Percentiles rank a stretch among this genome's conserved stretches.
Evolutionary conservation across 2,888 invertebrate genomes (phyloP).

Genomic region (Nomada fabriciana): DNA sequence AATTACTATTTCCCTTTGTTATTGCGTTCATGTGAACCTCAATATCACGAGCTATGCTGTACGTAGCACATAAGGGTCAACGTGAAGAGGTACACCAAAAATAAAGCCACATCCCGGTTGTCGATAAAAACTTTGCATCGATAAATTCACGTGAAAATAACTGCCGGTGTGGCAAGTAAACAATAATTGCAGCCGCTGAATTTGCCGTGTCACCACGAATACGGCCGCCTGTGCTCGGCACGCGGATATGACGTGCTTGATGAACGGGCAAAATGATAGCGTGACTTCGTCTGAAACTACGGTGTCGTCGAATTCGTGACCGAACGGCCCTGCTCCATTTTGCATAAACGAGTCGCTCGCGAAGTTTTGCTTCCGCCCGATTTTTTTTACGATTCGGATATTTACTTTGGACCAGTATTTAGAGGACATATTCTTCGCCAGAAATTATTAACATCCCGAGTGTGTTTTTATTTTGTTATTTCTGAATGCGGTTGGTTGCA

Average conservation of each 20-base stretch:
- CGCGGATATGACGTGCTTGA: conserved; percentile 38
- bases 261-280: conserved; percentile 61
- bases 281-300: conserved; percentile 42
- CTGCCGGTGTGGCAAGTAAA: conserved; percentile 36
- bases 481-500: no score
- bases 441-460: no score
- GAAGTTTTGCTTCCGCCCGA: conserved; percentile 10
- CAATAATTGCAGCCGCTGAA: conserved; percentile 53
- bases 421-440: no score
- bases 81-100: background rate
- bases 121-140: conserved; percentile 32
- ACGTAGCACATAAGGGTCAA: no score
- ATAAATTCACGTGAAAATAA: conserved; percentile 42
- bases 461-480: no score
- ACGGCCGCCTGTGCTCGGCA: conserved; percentile 35
- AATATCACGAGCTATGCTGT: no score
- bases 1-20: conserved; percentile 15
- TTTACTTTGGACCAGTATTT: no score
- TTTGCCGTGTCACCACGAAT: conserved; percentile 46
- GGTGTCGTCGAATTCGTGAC: conserved; percentile 29
- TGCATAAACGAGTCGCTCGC: conserved; percentile 28
- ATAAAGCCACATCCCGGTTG: background rate
- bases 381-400: no score
- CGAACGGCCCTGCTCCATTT: conserved; percentile 9
- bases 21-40: background rate